Conservation (phyloP, 2,888 invertebrate species). For the Sphaerophoria rueppellii region DNA sequence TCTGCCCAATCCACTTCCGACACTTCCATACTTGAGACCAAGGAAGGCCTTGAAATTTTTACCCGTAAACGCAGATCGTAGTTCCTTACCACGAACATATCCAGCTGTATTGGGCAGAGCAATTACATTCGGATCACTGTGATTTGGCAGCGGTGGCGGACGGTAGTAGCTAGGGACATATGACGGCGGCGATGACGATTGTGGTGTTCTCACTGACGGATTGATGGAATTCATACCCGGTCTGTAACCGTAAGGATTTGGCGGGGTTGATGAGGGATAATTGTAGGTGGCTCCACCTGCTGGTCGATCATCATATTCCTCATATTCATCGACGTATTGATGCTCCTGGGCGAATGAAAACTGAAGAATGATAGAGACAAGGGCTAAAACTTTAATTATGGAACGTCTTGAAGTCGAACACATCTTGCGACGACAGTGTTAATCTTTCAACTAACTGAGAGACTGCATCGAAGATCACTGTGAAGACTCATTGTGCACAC, state of each 20-base stretch:
- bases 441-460: not conserved
- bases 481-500: not conserved
- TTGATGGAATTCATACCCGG: not conserved
- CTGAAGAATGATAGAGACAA: not conserved
- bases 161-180: conserved; percentile 28
- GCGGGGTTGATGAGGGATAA: not conserved
- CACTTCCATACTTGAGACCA: conserved; percentile 78
- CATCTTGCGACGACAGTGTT: conserved; percentile 1
- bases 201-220: not conserved
- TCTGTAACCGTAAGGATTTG: not conserved
- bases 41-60: conserved; percentile 78
- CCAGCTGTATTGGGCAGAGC: conserved; percentile 77
- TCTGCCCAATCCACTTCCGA: conserved; percentile 77
- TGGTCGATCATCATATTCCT: not conserved
- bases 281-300: not conserved
- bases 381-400: not conserved
- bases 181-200: not conserved
- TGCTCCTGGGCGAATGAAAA: not conserved
- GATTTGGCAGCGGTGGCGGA: conserved; percentile 29
- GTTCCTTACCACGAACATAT: conserved; percentile 75
- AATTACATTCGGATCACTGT: conserved; percentile 69
- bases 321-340: not conserved
- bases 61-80: conserved; percentile 76
- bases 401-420: not conserved
- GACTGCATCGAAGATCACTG: not conserved